Evolutionary conservation across 2,113 vertebrate genomes (phyloP).

Genomic region (Ibidorhyncha struthersii): DNA sequence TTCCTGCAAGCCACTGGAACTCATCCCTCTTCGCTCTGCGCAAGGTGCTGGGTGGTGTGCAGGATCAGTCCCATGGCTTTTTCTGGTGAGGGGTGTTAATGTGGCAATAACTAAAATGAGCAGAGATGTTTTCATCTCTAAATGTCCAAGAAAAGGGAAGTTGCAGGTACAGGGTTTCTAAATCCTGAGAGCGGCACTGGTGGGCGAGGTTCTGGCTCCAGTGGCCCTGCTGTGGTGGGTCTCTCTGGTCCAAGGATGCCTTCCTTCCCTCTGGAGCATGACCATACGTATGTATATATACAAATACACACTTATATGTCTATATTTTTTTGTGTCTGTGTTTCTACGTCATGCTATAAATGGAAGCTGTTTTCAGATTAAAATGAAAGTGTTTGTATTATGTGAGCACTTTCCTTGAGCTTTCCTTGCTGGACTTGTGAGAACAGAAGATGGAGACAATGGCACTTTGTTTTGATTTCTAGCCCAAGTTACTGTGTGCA

Average conservation of each 20-base stretch:
- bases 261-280: not conserved
- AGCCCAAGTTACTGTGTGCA: not conserved
- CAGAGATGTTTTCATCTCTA: not conserved
- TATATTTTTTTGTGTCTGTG: not conserved
- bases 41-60: not conserved
- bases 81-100: not conserved
- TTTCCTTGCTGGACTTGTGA: not conserved
- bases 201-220: not conserved
- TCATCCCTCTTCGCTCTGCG: not conserved
- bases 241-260: not conserved
- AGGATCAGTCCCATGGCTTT: not conserved
- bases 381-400: not conserved
- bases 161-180: not conserved
- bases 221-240: not conserved
- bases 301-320: not conserved
- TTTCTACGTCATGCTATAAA: not conserved
- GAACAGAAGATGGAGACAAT: not conserved
- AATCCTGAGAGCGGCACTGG: not conserved
- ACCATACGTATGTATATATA: not conserved
- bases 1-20: not conserved
- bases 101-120: not conserved
- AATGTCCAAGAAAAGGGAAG: not conserved
- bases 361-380: not conserved
- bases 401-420: not conserved
- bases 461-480: not conserved